A percentile compares a stretch with the other conserved stretches of the same genome.
phyloP scores from a whole-genome alignment of 2,113 vertebrate species.

The Amia ocellicauda region DNA sequence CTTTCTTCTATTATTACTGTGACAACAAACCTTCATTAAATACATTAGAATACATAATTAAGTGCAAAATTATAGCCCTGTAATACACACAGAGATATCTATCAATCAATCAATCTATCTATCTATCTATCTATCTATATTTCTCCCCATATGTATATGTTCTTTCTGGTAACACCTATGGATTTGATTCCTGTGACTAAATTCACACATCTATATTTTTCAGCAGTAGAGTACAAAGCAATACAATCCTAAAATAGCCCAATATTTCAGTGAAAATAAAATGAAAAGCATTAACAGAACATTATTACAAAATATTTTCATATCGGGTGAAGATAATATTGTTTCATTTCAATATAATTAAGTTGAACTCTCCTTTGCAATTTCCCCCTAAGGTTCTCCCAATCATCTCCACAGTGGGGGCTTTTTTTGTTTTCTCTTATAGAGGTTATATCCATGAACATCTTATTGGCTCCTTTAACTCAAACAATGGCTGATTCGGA shows the following conservation, averaged over 20 bases:
- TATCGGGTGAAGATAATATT: conserved; percentile 78
- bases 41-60: too few species aligned
- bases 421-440: conserved; percentile 9
- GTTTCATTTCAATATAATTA: conserved; percentile 83
- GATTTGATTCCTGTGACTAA: too few species aligned
- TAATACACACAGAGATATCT: too few species aligned
- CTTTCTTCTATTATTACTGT: too few species aligned
- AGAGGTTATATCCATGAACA: conserved; percentile 5
- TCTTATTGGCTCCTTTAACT: conserved; percentile 12
- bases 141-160: too few species aligned
- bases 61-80: too few species aligned
- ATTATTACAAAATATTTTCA: conserved; percentile 71
- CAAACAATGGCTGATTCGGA: conserved; percentile 4
- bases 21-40: too few species aligned
- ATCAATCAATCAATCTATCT: too few species aligned
- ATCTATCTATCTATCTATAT: too few species aligned
- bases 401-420: conserved; percentile 86
- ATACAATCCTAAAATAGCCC: neutral
- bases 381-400: conserved; percentile 73
- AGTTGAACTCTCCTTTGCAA: conserved; percentile 79
- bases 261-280: conserved; percentile 38
- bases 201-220: too few species aligned
- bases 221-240: neutral
- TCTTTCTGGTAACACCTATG: too few species aligned
- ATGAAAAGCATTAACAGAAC: conserved; percentile 49